Evolutionary conservation across 1,140 invertebrate species (phyloP).

Genomic region (Rhysida immarginata): DNA sequence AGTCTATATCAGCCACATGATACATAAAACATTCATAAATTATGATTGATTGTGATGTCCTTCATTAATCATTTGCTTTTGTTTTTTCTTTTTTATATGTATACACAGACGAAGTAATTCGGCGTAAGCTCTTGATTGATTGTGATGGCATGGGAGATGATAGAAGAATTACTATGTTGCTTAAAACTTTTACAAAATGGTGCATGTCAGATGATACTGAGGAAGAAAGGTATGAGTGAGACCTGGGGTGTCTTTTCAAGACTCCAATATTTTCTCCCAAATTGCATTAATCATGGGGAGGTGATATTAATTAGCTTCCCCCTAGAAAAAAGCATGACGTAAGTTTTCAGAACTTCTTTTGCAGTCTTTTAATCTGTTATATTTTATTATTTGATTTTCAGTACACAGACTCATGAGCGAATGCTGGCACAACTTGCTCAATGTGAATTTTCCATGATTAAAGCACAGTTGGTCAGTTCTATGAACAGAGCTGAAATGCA

Average conservation of each 20-base stretch:
- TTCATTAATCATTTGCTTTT: too few relatives aligned
- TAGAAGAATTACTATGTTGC: slow-evolving; percentile 61
- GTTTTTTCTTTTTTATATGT: too few relatives aligned
- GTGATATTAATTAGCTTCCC: too few relatives aligned
- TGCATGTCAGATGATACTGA: slow-evolving; percentile 44
- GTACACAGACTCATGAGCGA: slow-evolving; percentile 45
- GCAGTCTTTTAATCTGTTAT: too few relatives aligned
- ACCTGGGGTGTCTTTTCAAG: too few relatives aligned
- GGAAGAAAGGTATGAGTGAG: slow-evolving; percentile 57
- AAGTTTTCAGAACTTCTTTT: too few relatives aligned
- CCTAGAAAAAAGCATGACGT: too few relatives aligned
- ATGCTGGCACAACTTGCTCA: slow-evolving; percentile 65
- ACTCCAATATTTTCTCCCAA: too few relatives aligned
- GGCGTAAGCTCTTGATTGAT: slow-evolving; percentile 73
- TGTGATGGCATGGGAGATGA: slow-evolving; percentile 94
- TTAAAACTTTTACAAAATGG: slow-evolving; percentile 84
- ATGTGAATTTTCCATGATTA: slow-evolving; percentile 73
- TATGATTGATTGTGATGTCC: too few relatives aligned
- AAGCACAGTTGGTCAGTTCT: slow-evolving; percentile 56
- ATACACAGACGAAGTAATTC: slow-evolving; percentile 90
- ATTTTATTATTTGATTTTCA: slow-evolving; percentile 18
- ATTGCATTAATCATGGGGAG: too few relatives aligned
- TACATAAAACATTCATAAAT: too few relatives aligned
- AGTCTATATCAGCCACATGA: too few relatives aligned
- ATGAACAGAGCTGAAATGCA: slow-evolving; percentile 72